phyloP scores from a whole-genome alignment of 2,113 vertebrate genomes.

The Polyodon spathula region DNA sequence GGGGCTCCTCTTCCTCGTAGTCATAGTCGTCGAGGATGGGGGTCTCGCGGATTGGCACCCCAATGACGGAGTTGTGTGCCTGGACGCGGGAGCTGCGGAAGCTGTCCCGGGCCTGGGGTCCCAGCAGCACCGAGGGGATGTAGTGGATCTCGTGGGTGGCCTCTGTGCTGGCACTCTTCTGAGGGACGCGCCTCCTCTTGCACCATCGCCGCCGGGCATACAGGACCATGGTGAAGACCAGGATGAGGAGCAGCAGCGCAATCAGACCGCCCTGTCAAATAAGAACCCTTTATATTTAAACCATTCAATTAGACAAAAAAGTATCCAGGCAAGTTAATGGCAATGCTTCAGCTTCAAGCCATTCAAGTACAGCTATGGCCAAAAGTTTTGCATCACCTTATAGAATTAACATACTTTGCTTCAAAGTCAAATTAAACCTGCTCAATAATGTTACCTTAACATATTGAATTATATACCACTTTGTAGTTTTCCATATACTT shows the following conservation, averaged over 20 bases:
- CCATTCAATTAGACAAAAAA: too few relatives aligned
- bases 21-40: conserved; percentile 93
- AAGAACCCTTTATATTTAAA: too few relatives aligned
- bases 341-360: too few relatives aligned
- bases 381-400: too few relatives aligned
- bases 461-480: too few relatives aligned
- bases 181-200: conserved; percentile 78
- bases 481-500: too few relatives aligned
- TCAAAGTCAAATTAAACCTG: too few relatives aligned
- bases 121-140: conserved; percentile 89
- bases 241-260: conserved; percentile 78
- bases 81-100: conserved; percentile 75
- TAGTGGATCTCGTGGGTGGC: conserved; percentile 98
- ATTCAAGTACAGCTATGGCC: too few relatives aligned
- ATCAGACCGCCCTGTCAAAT: conserved; percentile 82
- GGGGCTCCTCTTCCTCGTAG: conserved; percentile 78
- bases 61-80: conserved; percentile 80
- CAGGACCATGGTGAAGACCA: conserved; percentile 87
- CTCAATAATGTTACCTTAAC: too few relatives aligned
- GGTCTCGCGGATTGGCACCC: conserved; percentile 90
- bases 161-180: conserved; percentile 95
- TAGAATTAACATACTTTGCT: too few relatives aligned
- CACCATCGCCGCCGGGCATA: conserved; percentile 90
- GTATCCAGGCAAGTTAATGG: too few relatives aligned
- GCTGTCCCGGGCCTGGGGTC: conserved; percentile 79